Evolutionary conservation across 2,888 invertebrate genomes (phyloP), one percentile per base, ranked within the genome.

Genomic region (Melieria omissa): DNA sequence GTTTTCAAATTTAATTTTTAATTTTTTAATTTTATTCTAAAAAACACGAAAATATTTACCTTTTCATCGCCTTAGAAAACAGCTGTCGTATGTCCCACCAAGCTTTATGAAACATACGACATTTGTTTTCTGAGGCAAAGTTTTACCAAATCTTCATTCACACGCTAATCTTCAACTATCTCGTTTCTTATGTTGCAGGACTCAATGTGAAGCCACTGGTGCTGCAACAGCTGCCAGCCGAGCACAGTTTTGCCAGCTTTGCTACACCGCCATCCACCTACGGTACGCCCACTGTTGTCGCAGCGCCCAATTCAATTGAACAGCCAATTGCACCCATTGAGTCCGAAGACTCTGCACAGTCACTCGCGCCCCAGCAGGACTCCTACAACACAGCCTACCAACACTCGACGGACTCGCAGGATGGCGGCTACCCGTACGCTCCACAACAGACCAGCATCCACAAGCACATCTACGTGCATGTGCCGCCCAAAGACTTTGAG

Each of bases 401-500:
- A 4, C 73, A 81, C 72, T 84, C 85, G 0, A 78, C 78, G 7
- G 77, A 78, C 7, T 80, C 79, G 8, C 73, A 77, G 45, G 80
- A 81, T 52, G 77, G 78, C 68, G 84, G 84, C 16, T 84, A 84
- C 49, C 77, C 80, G n/a, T 81, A 81, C 58, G 82, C 76, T 0
- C 81, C 82, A 5, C 78, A 78, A 47, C 81, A 80, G 72, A 82
- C 83, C 10, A 80, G 78, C 64, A 77, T 86, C 4, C 84, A 86
- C 67, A 86, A 86, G 74, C 86, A 86, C 77, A 84, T 86, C 73
- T 86, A 86, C 71, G 85, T 86, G 4, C 86, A 86, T 79, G 86
- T 85, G 73, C 86, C 86, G 54, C 86, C 86, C 68, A 83, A 83
- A 76, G 86, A 84, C 57, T 83, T 85, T 47, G 85, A 84, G 73